Percentiles rank a stretch among this genome's conserved stretches.
These are phyloP conservation scores for Rhinella marina DNA, from an alignment of 2,797 vertebrate genomes.

Conservation along the genomic window DNA sequence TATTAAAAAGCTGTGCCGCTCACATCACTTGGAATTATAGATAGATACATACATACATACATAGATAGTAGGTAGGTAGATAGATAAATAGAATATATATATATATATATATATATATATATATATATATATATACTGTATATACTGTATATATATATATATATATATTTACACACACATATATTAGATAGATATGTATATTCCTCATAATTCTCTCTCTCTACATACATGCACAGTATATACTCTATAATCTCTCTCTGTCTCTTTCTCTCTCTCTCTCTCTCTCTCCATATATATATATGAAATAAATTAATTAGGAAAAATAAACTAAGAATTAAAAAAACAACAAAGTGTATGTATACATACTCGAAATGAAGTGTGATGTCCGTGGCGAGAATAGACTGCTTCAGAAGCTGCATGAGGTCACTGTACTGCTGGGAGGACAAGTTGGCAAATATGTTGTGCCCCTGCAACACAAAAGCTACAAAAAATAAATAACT, in stretches of 20 bases:
- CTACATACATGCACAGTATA: too few relatives aligned
- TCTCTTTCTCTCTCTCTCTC: too few relatives aligned
- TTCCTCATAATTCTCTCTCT: too few relatives aligned
- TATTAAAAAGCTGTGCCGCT: too few relatives aligned
- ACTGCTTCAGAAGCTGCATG: conserved; percentile 99
- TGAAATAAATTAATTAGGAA: background rate
- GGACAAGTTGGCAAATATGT: conserved; percentile 98
- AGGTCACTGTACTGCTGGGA: conserved; percentile 96
- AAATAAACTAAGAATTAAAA: background rate
- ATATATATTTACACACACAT: background rate
- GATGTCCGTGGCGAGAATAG: conserved; percentile 97
- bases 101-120: background rate
- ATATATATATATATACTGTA: too few relatives aligned
- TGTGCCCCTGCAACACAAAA: conserved; percentile 91
- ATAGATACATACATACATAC: too few relatives aligned
- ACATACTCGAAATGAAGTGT: conserved; percentile 99
- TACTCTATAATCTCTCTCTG: too few relatives aligned
- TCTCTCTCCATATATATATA: too few relatives aligned
- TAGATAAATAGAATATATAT: background rate
- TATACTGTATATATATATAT: background rate
- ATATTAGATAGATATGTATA: too few relatives aligned
- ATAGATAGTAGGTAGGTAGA: too few relatives aligned
- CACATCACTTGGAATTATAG: too few relatives aligned
- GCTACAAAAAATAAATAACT: conserved; percentile 60
- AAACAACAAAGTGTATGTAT: conserved; percentile 73